Conservation (phyloP, 2,888 invertebrate species). For the Automeris io region DNA sequence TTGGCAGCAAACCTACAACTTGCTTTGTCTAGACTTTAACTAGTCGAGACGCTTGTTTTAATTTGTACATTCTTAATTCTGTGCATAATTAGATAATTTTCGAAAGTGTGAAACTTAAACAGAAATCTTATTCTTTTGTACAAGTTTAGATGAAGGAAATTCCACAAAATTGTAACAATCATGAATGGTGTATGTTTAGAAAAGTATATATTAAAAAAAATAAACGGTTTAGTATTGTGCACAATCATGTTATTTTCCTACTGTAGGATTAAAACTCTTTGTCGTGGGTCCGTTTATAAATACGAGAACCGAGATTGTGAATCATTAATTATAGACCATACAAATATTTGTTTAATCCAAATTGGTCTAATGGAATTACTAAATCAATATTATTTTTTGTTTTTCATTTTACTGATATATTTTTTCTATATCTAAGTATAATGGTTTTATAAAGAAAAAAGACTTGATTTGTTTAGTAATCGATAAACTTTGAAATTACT, state of each 20-base stretch:
- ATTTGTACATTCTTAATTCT: slow-evolving; percentile 24
- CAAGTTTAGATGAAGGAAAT: no score
- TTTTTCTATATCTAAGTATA: no score
- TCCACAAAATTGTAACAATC: no score
- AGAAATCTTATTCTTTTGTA: background rate
- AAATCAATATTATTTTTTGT: background rate
- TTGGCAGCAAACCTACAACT: slow-evolving; percentile 53
- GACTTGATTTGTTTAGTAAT: background rate
- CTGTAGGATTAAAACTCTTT: no score
- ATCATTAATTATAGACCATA: no score
- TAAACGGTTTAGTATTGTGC: no score
- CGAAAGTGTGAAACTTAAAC: background rate
- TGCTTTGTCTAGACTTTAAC: slow-evolving; percentile 61
- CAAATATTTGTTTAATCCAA: background rate
- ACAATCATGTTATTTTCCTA: no score
- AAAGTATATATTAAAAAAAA: no score
- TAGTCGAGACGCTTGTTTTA: slow-evolving; percentile 41
- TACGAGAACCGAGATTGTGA: no score
- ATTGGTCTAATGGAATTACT: background rate
- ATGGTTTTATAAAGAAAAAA: background rate
- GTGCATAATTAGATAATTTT: slow-evolving; percentile 4
- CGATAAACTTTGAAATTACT: background rate
- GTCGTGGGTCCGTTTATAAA: no score
- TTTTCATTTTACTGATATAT: background rate
- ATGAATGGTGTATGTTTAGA: no score